Percentiles rank a stretch among this genome's conserved stretches.
phyloP scores from a whole-genome alignment of 2,113 vertebrate species.

The Sminthopsis crassicaudata region DNA sequence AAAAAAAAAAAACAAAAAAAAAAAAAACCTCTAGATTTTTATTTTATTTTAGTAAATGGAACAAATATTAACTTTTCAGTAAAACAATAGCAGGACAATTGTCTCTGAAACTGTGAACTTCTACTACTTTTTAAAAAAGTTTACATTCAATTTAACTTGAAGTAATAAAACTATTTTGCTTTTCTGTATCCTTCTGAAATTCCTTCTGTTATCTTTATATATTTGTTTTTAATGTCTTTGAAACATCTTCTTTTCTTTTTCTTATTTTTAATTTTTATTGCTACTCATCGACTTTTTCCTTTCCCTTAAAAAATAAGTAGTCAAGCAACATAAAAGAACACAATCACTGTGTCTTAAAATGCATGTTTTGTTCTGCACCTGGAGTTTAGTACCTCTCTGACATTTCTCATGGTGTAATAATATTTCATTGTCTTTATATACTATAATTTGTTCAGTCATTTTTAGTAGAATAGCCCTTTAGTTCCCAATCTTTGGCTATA shows the following conservation, averaged over 20 bases:
- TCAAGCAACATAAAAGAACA: not conserved
- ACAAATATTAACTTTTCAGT: not conserved
- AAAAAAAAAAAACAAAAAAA: not conserved
- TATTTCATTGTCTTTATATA: not conserved
- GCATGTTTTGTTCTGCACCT: not conserved
- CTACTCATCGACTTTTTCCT: not conserved
- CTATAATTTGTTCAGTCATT: not conserved
- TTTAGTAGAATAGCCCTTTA: not conserved
- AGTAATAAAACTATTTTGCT: not conserved
- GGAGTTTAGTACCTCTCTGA: not conserved
- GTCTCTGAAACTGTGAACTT: not conserved
- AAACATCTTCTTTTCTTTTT: not conserved
- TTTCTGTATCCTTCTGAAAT: not conserved
- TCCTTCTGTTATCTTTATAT: not conserved
- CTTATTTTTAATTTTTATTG: not conserved
- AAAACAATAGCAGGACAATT: not conserved
- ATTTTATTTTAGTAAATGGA: not conserved
- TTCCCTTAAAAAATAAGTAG: not conserved
- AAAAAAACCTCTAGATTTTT: not conserved
- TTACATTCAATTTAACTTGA: not conserved
- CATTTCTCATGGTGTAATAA: not conserved
- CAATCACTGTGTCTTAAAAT: not conserved
- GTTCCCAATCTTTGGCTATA: not conserved
- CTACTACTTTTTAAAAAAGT: not conserved
- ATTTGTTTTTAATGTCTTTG: not conserved